Percentiles rank a stretch among this genome's conserved stretches.
Evolutionary conservation across 2,888 invertebrate species (phyloP).

Genomic region (Sesamia inferens): DNA sequence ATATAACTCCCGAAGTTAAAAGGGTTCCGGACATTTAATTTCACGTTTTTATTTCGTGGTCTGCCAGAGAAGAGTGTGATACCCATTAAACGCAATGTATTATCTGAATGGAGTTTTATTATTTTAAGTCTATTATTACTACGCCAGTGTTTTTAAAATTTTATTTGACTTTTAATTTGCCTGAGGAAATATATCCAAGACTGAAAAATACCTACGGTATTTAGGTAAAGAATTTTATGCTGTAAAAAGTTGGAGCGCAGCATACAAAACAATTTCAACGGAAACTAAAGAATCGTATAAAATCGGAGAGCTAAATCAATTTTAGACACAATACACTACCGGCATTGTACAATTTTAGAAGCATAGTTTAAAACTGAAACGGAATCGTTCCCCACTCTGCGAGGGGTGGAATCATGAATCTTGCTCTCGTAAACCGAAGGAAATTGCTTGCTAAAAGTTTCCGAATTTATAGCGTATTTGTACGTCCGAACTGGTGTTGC

Average conservation of each 20-base stretch:
- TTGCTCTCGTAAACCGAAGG: slow-evolving; percentile 83
- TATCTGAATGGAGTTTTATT: background rate
- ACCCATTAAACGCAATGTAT: slow-evolving; percentile 9
- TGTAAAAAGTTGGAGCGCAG: slow-evolving; percentile 2
- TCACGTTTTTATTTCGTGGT: slow-evolving; percentile 35
- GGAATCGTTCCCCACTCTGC: slow-evolving; percentile 59
- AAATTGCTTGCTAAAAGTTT: slow-evolving; percentile 88
- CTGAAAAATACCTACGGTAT: background rate
- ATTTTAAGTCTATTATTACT: background rate
- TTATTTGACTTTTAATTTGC: background rate
- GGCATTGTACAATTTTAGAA: slow-evolving; percentile 63
- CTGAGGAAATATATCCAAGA: background rate
- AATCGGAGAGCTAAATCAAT: slow-evolving; percentile 54
- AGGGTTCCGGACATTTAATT: slow-evolving; percentile 48
- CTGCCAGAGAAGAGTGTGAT: slow-evolving; percentile 13
- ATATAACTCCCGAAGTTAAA: slow-evolving; percentile 53
- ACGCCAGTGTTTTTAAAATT: background rate
- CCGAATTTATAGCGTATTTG: slow-evolving; percentile 85
- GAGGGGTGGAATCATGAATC: slow-evolving; percentile 79
- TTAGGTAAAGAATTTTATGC: background rate
- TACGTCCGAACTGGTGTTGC: slow-evolving; percentile 70
- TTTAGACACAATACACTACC: slow-evolving; percentile 50
- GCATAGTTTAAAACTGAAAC: slow-evolving; percentile 68
- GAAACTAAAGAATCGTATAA: slow-evolving; percentile 25
- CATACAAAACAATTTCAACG: slow-evolving; percentile 23